phyloP scores from a whole-genome alignment of 2,113 vertebrate genomes.

The Lutjanus erythropterus region DNA sequence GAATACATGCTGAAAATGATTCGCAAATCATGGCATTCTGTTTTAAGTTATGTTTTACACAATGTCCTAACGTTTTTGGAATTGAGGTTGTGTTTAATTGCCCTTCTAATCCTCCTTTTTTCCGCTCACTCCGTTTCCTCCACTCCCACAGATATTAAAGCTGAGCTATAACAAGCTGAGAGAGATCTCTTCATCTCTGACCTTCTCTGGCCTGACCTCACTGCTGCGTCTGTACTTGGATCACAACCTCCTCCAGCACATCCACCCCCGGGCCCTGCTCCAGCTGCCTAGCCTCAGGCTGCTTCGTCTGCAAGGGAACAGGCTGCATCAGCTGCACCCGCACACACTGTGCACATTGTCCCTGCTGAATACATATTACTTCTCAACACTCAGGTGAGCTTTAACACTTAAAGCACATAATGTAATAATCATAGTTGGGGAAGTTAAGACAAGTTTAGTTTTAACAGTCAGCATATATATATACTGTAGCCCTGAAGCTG shows the following conservation, averaged over 20 bases:
- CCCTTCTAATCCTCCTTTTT: constrained; percentile 47
- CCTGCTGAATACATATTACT: constrained; percentile 88
- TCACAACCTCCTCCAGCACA: constrained; percentile 92
- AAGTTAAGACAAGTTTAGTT: neutral
- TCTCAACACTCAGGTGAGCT: constrained; percentile 88
- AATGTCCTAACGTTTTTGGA: no score
- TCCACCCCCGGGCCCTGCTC: constrained; percentile 91
- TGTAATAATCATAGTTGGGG: neutral
- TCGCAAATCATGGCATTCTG: no score
- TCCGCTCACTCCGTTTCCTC: constrained; percentile 33
- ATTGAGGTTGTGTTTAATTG: no score
- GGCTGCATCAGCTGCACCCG: constrained; percentile 90
- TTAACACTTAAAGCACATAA: constrained; percentile 7
- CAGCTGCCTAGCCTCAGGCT: constrained; percentile 90
- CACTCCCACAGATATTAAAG: constrained; percentile 89
- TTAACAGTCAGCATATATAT: neutral
- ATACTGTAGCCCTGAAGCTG: neutral
- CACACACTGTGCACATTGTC: constrained; percentile 89
- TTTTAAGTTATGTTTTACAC: no score
- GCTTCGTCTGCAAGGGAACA: constrained; percentile 93
- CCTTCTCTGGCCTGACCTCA: constrained; percentile 88
- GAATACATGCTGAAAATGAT: no score
- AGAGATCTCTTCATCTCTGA: constrained; percentile 84
- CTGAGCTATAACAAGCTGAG: constrained; percentile 96
- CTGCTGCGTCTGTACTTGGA: constrained; percentile 92